Evolutionary conservation across 2,888 invertebrate genomes (phyloP).

Genomic region (Hypena proboscidalis): DNA sequence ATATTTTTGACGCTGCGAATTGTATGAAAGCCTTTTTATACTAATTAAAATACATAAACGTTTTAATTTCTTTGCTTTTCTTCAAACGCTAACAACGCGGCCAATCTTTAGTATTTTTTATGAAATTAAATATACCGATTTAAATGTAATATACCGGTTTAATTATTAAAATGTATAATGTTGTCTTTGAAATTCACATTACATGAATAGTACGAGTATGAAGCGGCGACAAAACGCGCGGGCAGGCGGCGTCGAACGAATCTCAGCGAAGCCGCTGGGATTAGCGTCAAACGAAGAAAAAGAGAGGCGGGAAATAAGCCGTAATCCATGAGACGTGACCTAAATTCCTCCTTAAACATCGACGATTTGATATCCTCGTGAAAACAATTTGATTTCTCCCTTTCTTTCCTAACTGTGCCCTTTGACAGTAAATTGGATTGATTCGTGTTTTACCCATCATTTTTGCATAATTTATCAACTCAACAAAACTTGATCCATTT

Average conservation of each 20-base stretch:
- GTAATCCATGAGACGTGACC: conserved; percentile 83
- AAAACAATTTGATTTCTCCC: conserved; percentile 79
- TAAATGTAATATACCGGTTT: too few relatives aligned
- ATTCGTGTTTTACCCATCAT: conserved; percentile 59
- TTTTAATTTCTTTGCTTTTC: too few relatives aligned
- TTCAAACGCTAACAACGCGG: too few relatives aligned
- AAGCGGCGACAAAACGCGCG: conserved; percentile 38
- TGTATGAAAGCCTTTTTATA: too few relatives aligned
- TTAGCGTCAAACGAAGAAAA: conserved; percentile 83
- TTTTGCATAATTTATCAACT: conserved; percentile 46
- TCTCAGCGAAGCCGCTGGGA: conserved; percentile 75
- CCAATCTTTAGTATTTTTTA: too few relatives aligned
- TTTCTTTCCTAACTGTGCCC: conserved; percentile 60
- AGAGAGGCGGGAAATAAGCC: conserved; percentile 81
- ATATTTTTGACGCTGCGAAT: too few relatives aligned
- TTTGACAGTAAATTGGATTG: conserved; percentile 64
- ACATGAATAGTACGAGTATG: conserved; percentile 43
- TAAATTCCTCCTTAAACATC: conserved; percentile 80
- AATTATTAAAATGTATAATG: too few relatives aligned
- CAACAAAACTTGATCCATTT: too few relatives aligned
- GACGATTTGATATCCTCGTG: conserved; percentile 79
- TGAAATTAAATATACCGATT: too few relatives aligned
- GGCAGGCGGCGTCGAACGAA: conserved; percentile 59
- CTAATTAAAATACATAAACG: too few relatives aligned
- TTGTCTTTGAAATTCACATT: conserved; percentile 63